Evolutionary conservation across 2,888 invertebrate genomes (phyloP).

Genomic region (Meganola albula): DNA sequence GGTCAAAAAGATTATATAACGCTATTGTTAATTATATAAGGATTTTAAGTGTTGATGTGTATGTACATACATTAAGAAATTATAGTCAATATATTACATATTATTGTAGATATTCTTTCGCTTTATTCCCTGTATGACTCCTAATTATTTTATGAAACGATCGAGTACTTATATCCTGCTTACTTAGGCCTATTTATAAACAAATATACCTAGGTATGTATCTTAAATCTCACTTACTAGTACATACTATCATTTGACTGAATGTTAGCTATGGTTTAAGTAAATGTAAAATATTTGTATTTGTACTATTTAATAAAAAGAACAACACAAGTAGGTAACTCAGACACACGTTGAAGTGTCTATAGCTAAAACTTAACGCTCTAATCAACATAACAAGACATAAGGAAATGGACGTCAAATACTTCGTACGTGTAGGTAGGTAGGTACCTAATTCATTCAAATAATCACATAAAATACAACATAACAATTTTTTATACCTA

Average conservation of each 20-base stretch:
- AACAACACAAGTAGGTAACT: slow-evolving; percentile 6
- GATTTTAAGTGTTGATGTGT: slow-evolving; percentile 61
- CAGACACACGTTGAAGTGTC: slow-evolving; percentile 12
- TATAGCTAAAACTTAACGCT: slow-evolving; percentile 21
- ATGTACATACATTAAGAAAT: slow-evolving; percentile 45
- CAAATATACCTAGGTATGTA: too few species aligned
- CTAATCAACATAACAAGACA: slow-evolving; percentile 13
- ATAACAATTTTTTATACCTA: neutral
- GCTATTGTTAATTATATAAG: slow-evolving; percentile 37
- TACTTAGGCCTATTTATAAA: too few species aligned
- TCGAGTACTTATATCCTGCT: neutral
- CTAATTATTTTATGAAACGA: slow-evolving; percentile 8
- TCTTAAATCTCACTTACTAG: too few species aligned
- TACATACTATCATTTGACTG: too few species aligned
- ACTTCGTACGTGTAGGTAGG: too few species aligned
- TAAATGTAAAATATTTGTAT: slow-evolving; percentile 8
- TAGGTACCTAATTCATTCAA: too few species aligned
- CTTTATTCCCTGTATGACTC: slow-evolving; percentile 43
- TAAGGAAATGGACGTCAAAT: slow-evolving; percentile 20
- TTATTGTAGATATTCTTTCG: slow-evolving; percentile 32
- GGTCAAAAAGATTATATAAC: too few species aligned
- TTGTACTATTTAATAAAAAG: slow-evolving; percentile 23
- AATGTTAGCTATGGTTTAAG: too few species aligned
- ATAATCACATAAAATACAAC: too few species aligned
- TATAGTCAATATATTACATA: slow-evolving; percentile 34